Base-by-base conservation (phyloP, 2,888 invertebrate species). In the Eupeodes luniger region DNA sequence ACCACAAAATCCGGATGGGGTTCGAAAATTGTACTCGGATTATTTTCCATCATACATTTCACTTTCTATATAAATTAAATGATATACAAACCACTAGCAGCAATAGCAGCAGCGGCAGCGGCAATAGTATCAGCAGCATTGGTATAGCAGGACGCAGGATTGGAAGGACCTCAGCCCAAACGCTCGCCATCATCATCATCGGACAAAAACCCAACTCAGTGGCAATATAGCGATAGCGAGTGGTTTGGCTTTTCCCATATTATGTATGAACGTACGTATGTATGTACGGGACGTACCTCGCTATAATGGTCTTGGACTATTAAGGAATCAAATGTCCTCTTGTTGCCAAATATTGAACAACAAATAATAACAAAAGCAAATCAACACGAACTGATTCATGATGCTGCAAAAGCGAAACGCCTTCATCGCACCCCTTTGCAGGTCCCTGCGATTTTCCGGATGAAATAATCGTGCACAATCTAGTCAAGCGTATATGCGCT, bases 401-500 rank as follows among this genome's bases (percentile, higher is more conserved):
- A 74, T 84, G 66, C 44, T 55, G 40, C 55, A 53, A 67, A 84
- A 47, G 47, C 47, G 12, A 51, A 80, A 59, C 67, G 83, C 67
- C 75, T 85, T 67, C 49, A 19, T 61, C 36, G 19, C 27, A 27
- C 14, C n/a, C 36, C 12, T 61, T 55, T 19, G 67, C 74, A 53
- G 57, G 81, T 77, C 61, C 67, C 40, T 9, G 2, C 84, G 87
- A 87, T 87, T 87, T 87, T 87, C 87, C 87, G 77, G 84, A 84
- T 87, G 87, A 81, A 84, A 83, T 84, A 87, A 76, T 77, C 77
- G 67, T 87, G 87, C 87, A 84, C 84, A 87, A 70, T 87, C 83
- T 80, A 87, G 53, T 84, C 72, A 84, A 87, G 55, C 84, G 87
- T 87, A 80, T 84, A 80, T 83, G 61, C 19, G 84, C 51, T 70